Percentiles rank a stretch among this genome's conserved stretches.
Evolutionary conservation across 2,113 vertebrate genomes (phyloP).

Genomic region (Laterallus jamaicensis): DNA sequence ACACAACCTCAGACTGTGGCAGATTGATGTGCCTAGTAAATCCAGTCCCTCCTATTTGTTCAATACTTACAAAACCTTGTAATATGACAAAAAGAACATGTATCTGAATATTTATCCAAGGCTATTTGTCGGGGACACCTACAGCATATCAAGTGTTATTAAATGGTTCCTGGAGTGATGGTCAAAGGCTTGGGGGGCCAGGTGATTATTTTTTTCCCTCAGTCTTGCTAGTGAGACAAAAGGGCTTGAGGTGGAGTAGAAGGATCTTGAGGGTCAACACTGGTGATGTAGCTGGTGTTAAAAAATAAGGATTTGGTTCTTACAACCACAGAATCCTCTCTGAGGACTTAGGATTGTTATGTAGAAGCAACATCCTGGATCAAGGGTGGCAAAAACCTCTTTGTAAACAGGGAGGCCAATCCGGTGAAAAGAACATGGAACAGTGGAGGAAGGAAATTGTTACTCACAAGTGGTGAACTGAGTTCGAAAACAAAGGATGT

Average conservation of each 20-base stretch:
- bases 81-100: neutral
- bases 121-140: neutral
- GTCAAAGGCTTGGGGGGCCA: neutral
- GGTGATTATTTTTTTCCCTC: neutral
- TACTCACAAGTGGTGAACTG: neutral
- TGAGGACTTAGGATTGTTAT: neutral
- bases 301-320: neutral
- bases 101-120: neutral
- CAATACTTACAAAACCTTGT: neutral
- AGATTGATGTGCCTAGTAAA: neutral
- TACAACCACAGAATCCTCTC: neutral
- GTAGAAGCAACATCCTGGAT: neutral
- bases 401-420: neutral
- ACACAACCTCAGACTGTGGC: neutral
- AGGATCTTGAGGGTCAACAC: neutral
- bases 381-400: neutral
- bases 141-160: neutral
- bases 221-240: neutral
- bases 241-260: neutral
- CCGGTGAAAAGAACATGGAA: neutral
- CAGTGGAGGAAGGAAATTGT: neutral
- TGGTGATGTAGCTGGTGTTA: neutral
- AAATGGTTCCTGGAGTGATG: too few relatives aligned
- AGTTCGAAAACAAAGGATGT: neutral
- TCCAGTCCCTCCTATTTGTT: neutral